Evolutionary conservation across 2,888 invertebrate genomes (phyloP).

Genomic region (Pasiphila rectangulata): DNA sequence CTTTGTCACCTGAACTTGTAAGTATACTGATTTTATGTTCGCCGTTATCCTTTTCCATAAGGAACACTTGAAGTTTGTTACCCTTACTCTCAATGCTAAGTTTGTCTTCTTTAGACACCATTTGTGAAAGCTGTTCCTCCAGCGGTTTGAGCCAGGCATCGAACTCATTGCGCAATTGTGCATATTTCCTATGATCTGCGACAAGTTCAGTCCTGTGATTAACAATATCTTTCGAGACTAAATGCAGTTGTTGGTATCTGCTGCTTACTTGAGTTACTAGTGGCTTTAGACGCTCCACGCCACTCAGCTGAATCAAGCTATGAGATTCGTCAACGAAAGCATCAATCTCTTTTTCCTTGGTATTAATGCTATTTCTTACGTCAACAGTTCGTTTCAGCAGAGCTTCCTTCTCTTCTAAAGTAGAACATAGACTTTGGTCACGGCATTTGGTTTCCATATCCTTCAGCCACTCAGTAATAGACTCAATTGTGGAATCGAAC

Average conservation of each 20-base stretch:
- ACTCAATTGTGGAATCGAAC: constrained; percentile 91
- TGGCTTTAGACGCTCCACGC: constrained; percentile 91
- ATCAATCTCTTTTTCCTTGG: constrained; percentile 92
- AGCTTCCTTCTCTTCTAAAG: constrained; percentile 88
- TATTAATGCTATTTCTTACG: constrained; percentile 87
- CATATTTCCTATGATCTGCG: constrained; percentile 90
- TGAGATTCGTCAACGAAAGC: constrained; percentile 95
- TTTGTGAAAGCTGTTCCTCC: constrained; percentile 83
- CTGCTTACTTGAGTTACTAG: constrained; percentile 94
- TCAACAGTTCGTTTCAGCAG: constrained; percentile 87
- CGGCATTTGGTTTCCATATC: constrained; percentile 91
- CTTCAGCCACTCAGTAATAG: constrained; percentile 92
- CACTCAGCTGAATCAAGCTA: constrained; percentile 89
- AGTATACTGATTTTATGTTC: constrained; percentile 88
- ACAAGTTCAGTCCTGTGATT: constrained; percentile 91
- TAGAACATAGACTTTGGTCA: constrained; percentile 91
- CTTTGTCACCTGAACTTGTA: constrained; percentile 90
- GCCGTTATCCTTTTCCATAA: constrained; percentile 91
- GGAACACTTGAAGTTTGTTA: constrained; percentile 85
- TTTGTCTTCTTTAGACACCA: constrained; percentile 84
- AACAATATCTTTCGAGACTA: constrained; percentile 91
- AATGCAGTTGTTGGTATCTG: constrained; percentile 89
- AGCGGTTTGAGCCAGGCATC: constrained; percentile 89
- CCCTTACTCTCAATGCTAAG: constrained; percentile 84
- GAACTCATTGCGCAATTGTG: constrained; percentile 87